A percentile compares a stretch with the other conserved stretches of the same genome.
Evolutionary conservation across 1,140 invertebrate species (phyloP).

Genomic region (Chymomyza costata): DNA sequence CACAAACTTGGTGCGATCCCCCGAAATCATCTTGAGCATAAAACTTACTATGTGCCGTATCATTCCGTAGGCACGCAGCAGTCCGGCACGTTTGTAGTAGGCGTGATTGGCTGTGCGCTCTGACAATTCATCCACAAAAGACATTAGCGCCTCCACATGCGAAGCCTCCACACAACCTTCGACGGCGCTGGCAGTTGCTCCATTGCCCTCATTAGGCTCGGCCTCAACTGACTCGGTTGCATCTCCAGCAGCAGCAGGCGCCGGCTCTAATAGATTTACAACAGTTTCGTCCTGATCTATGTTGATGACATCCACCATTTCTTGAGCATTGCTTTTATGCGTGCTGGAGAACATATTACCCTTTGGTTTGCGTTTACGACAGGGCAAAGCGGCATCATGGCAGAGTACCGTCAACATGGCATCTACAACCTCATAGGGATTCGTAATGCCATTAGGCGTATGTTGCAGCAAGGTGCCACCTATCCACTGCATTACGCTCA

Average conservation of each 20-base stretch:
- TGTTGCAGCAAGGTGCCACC: conserved; percentile 81
- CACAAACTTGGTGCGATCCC: conserved; percentile 86
- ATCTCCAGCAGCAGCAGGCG: conserved; percentile 8
- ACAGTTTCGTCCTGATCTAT: conserved; percentile 70
- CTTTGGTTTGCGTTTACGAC: conserved; percentile 62
- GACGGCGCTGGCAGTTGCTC: conserved; percentile 12
- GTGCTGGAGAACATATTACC: conserved; percentile 33
- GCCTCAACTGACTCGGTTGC: conserved; percentile 12
- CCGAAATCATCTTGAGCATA: conserved; percentile 86
- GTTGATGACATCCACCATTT: conserved; percentile 70
- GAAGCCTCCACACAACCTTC: conserved; percentile 74
- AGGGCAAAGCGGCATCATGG: conserved; percentile 87
- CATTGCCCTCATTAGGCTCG: conserved; percentile 13
- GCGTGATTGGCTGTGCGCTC: conserved; percentile 81
- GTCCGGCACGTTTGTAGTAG: conserved; percentile 80
- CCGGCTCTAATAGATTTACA: conserved; percentile 26
- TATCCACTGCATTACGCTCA: conserved; percentile 77
- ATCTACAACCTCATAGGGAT: conserved; percentile 85
- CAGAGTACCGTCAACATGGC: conserved; percentile 89
- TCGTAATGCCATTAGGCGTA: conserved; percentile 78
- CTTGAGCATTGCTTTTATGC: conserved; percentile 50
- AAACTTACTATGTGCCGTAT: conserved; percentile 86
- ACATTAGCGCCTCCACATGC: conserved; percentile 84
- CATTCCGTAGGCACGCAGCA: conserved; percentile 86
- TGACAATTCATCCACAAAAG: conserved; percentile 85